A percentile compares a stretch with the other conserved stretches of the same genome.
These are phyloP conservation scores for Brachionus manjavacas DNA, from an alignment of 1,140 invertebrate species.

Conservation along the genomic window DNA sequence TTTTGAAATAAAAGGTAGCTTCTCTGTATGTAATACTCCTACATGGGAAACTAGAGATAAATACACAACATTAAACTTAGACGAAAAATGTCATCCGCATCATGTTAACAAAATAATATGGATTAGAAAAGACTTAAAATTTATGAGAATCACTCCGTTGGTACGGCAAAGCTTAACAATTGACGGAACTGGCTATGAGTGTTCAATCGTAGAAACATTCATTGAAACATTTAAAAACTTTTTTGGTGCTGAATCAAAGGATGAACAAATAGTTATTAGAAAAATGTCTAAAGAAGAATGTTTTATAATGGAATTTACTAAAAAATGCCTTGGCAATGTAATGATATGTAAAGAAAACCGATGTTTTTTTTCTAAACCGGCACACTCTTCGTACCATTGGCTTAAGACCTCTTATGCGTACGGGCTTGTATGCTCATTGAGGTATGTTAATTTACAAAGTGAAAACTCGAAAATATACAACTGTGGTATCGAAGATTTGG, in stretches of 20 bases:
- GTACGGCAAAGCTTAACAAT: neutral
- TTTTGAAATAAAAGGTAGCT: neutral
- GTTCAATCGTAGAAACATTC: neutral
- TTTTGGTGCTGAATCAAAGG: neutral
- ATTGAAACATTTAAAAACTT: neutral
- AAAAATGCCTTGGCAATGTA: neutral
- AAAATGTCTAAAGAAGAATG: neutral
- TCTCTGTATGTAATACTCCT: no score
- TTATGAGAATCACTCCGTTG: neutral
- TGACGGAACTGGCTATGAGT: neutral
- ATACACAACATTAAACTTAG: neutral
- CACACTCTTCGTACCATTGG: neutral
- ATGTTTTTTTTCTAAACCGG: neutral
- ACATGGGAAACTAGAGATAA: neutral
- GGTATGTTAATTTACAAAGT: neutral
- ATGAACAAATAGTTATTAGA: neutral
- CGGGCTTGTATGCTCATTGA: neutral
- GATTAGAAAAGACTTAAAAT: neutral
- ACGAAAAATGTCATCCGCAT: neutral
- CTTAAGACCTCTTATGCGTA: neutral
- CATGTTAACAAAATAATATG: neutral
- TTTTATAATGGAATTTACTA: neutral
- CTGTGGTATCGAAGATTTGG: neutral
- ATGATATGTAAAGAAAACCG: neutral
- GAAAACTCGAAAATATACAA: neutral